phyloP scores from a whole-genome alignment of 2,888 invertebrate species.

The Gonocerus acuteangulatus region DNA sequence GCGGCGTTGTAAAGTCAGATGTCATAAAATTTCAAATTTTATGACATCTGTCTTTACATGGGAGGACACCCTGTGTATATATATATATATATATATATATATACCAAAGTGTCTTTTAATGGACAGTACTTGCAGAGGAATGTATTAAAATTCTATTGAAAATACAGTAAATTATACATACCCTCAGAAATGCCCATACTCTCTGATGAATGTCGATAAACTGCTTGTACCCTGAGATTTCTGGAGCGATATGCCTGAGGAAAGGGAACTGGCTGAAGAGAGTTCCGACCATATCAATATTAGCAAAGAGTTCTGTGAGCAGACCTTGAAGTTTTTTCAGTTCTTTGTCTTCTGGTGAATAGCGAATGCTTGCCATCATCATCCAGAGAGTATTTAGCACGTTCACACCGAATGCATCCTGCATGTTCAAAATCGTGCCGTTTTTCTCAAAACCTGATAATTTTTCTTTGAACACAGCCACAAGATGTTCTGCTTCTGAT shows the following conservation, averaged over 20 bases:
- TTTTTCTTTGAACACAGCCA: slow-evolving; percentile 47
- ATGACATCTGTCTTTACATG: too few relatives aligned
- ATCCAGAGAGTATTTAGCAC: slow-evolving; percentile 74
- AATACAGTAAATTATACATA: slow-evolving; percentile 31
- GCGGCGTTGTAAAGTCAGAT: too few relatives aligned
- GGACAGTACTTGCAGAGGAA: too few relatives aligned
- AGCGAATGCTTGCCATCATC: slow-evolving; percentile 71
- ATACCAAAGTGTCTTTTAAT: too few relatives aligned
- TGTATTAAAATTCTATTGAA: too few relatives aligned
- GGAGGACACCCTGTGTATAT: too few relatives aligned
- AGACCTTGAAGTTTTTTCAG: slow-evolving; percentile 60
- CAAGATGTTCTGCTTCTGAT: slow-evolving; percentile 59
- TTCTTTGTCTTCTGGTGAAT: slow-evolving; percentile 60
- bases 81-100: too few relatives aligned
- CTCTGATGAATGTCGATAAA: slow-evolving; percentile 63
- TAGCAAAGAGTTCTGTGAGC: slow-evolving; percentile 61
- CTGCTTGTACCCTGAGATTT: slow-evolving; percentile 65
- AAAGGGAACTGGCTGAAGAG: slow-evolving; percentile 73
- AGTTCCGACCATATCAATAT: slow-evolving; percentile 73
- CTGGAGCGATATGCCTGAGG: slow-evolving; percentile 60
- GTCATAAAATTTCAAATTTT: too few relatives aligned
- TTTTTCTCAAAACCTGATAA: slow-evolving; percentile 17
- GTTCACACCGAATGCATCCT: slow-evolving; percentile 66
- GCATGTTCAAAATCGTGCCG: slow-evolving; percentile 56
- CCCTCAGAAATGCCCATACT: slow-evolving; percentile 63